Percentiles rank a stretch among this genome's conserved stretches.
phyloP scores from a whole-genome alignment of 2,888 invertebrate genomes.

The Bombylius major region DNA sequence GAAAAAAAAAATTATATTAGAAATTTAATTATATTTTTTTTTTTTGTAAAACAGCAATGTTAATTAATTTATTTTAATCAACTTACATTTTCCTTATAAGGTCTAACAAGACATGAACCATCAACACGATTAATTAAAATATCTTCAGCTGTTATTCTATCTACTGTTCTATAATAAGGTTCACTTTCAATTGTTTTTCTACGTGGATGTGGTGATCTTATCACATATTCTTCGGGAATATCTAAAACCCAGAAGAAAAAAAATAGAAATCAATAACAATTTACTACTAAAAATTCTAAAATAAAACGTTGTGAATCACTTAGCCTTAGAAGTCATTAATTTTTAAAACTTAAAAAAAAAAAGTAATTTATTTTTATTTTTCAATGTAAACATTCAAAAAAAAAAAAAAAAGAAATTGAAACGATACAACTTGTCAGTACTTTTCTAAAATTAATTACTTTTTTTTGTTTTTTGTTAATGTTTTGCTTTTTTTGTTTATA shows the following conservation, averaged over 20 bases:
- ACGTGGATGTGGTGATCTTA: conserved; percentile 10
- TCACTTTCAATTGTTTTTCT: conserved; percentile 27
- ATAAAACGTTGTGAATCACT: background rate
- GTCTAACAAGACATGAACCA: conserved; percentile 32
- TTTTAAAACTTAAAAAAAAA: too few relatives aligned
- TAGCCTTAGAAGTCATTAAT: too few relatives aligned
- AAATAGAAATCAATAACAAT: background rate
- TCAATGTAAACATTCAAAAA: too few relatives aligned
- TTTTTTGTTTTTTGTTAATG: too few relatives aligned
- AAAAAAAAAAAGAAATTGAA: too few relatives aligned
- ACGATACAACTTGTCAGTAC: too few relatives aligned
- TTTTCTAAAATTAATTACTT: too few relatives aligned
- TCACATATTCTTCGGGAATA: background rate
- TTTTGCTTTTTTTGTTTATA: too few relatives aligned
- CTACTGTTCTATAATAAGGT: conserved; percentile 29
- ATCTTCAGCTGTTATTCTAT: conserved; percentile 28
- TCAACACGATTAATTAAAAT: conserved; percentile 27
- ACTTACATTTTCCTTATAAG: conserved; percentile 28
- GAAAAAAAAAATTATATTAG: background rate
- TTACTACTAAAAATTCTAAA: background rate
- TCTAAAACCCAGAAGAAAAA: background rate
- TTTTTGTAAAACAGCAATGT: background rate
- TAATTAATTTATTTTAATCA: background rate
- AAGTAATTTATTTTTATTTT: too few relatives aligned
- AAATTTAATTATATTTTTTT: background rate